Conservation (phyloP, 2,888 invertebrate genomes). For the Alsophila aescularia region DNA sequence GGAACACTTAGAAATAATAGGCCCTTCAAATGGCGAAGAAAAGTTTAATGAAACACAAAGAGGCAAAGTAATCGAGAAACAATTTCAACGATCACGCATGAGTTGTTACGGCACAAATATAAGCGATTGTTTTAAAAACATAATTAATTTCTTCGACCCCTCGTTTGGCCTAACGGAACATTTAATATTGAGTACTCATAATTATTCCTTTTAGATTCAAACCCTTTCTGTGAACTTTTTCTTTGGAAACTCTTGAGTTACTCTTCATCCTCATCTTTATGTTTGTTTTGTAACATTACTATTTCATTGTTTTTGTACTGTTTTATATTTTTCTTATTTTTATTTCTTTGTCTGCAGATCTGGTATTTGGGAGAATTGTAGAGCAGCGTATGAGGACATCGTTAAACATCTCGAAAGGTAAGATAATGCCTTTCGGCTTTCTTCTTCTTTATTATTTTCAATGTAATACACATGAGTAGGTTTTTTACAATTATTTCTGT, state of each 20-base stretch:
- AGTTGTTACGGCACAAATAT: conserved; percentile 78
- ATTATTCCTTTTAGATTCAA: conserved; percentile 79
- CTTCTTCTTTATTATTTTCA: conserved; percentile 17
- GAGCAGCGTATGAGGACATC: conserved; percentile 97
- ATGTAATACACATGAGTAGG: background rate
- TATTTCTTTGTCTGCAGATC: conserved; percentile 86
- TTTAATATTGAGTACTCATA: conserved; percentile 84
- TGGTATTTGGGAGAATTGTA: conserved; percentile 97
- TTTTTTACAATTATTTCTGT: conserved; percentile 7
- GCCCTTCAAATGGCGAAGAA: conserved; percentile 53
- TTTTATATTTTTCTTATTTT: conserved; percentile 70
- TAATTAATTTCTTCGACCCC: conserved; percentile 82
- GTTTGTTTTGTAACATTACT: conserved; percentile 43
- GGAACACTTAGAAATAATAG: conserved; percentile 20
- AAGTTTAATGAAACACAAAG: conserved; percentile 81
- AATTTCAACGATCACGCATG: conserved; percentile 81
- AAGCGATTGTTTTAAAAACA: conserved; percentile 83
- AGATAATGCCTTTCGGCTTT: conserved; percentile 57
- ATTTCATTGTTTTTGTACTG: conserved; percentile 49
- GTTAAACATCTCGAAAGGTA: conserved; percentile 98
- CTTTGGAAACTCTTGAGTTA: conserved; percentile 58
- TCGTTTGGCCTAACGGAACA: conserved; percentile 78
- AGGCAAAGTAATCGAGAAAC: conserved; percentile 80
- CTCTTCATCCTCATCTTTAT: conserved; percentile 44
- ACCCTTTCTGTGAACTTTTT: conserved; percentile 75